A percentile compares a stretch with the other conserved stretches of the same genome.
Evolutionary conservation across 64 coral and sea anemone species (phyloP).

Genomic region (Pocillopora damicornis): DNA sequence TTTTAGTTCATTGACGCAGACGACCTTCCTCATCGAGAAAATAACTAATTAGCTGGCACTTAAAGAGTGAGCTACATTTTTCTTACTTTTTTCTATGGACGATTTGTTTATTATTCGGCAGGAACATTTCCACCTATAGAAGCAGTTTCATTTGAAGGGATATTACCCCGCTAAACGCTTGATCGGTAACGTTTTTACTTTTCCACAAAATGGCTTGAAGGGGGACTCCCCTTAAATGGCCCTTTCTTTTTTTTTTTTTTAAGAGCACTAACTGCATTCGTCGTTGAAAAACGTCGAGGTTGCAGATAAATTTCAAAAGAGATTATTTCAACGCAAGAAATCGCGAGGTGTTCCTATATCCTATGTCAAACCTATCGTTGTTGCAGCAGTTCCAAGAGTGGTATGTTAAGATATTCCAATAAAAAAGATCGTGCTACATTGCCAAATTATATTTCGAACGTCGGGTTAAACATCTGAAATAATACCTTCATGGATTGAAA

Average conservation of each 20-base stretch:
- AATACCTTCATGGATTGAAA: too few species aligned
- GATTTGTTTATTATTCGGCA: too few species aligned
- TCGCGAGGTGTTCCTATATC: background rate
- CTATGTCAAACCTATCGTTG: background rate
- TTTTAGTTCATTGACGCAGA: too few species aligned
- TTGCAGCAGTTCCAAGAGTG: too few species aligned
- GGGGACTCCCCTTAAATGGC: background rate
- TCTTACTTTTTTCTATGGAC: too few species aligned
- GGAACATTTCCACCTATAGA: background rate
- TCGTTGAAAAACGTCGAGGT: background rate
- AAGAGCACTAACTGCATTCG: background rate
- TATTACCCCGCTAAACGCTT: background rate
- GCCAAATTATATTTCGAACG: too few species aligned
- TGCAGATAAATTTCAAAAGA: background rate
- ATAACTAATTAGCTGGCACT: too few species aligned
- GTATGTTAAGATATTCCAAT: too few species aligned
- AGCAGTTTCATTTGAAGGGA: background rate
- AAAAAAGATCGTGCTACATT: too few species aligned
- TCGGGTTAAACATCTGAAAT: too few species aligned
- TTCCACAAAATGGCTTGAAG: background rate
- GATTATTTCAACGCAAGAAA: background rate
- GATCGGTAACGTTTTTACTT: background rate
- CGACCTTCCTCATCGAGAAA: too few species aligned
- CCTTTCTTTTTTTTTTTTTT: background rate
- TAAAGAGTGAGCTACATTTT: too few species aligned